A percentile compares a stretch with the other conserved stretches of the same genome.
Evolutionary conservation across 2,888 invertebrate species (phyloP).

Genomic region (Drosophila bunnanda): DNA sequence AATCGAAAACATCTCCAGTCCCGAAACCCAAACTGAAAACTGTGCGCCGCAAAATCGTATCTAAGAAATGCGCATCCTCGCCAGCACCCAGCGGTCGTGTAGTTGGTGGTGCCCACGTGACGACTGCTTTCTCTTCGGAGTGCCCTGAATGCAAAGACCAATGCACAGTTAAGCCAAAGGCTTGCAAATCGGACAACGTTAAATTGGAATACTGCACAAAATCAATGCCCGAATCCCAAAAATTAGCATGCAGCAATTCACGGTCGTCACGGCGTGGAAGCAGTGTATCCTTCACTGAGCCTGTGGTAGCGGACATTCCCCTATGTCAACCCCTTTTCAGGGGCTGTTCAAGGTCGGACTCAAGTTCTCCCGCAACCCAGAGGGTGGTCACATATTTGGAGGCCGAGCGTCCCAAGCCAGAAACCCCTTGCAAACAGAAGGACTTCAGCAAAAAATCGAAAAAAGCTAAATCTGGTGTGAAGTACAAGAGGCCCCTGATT

Average conservation of each 20-base stretch:
- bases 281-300: constrained; percentile 6
- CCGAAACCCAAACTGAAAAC: neutral
- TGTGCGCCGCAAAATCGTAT: neutral
- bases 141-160: neutral
- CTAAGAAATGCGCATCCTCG: neutral
- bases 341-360: no score
- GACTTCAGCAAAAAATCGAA: no score
- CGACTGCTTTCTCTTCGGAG: no score
- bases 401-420: neutral
- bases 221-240: neutral
- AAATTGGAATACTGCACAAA: neutral
- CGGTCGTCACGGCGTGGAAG: neutral
- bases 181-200: neutral
- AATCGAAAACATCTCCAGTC: neutral
- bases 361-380: neutral
- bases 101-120: neutral
- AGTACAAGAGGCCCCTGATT: constrained; percentile 4
- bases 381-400: neutral
- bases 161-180: no score
- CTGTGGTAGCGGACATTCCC: neutral
- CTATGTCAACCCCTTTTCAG: neutral
- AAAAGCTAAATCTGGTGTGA: neutral
- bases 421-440: neutral
- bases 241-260: neutral
- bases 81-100: neutral